A percentile compares a stretch with the other conserved stretches of the same genome.
These are phyloP conservation scores for Synergus japonicus DNA, from an alignment of 2,888 invertebrate genomes.

Conservation along the genomic window DNA sequence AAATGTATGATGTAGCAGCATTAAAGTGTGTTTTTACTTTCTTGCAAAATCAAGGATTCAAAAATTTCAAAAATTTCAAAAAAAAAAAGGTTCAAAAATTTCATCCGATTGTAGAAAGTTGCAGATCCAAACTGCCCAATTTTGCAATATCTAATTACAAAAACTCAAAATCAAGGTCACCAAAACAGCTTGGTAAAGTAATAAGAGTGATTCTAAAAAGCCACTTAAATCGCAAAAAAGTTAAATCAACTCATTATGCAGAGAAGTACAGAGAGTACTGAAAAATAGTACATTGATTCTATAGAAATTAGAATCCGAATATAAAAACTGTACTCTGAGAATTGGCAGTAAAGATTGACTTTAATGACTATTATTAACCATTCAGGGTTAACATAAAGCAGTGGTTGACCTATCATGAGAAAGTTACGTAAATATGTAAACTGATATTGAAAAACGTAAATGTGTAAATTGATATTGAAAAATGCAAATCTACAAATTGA, in stretches of 20 bases:
- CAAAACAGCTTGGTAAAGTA: not conserved
- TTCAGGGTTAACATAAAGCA: not conserved
- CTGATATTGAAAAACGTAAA: not conserved
- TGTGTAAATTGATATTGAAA: not conserved
- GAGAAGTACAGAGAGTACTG: too few species aligned
- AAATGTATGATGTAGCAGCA: too few species aligned
- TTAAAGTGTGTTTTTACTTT: too few species aligned
- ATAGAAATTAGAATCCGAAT: too few species aligned
- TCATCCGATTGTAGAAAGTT: not conserved
- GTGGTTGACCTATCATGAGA: not conserved
- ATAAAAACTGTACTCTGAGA: too few species aligned
- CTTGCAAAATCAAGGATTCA: too few species aligned
- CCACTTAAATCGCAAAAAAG: not conserved
- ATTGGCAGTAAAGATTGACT: not conserved
- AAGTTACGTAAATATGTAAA: not conserved
- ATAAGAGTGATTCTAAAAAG: too few species aligned
- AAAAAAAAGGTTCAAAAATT: too few species aligned
- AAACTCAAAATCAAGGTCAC: not conserved
- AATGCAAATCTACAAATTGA: slow-evolving; percentile 1
- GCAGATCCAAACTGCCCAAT: not conserved
- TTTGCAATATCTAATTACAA: not conserved
- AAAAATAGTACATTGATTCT: too few species aligned
- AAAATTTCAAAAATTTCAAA: too few species aligned
- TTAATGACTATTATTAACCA: not conserved
- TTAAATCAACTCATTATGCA: not conserved